Evolutionary conservation across 2,888 invertebrate species (phyloP).

Genomic region (Ephialtes manifestator): DNA sequence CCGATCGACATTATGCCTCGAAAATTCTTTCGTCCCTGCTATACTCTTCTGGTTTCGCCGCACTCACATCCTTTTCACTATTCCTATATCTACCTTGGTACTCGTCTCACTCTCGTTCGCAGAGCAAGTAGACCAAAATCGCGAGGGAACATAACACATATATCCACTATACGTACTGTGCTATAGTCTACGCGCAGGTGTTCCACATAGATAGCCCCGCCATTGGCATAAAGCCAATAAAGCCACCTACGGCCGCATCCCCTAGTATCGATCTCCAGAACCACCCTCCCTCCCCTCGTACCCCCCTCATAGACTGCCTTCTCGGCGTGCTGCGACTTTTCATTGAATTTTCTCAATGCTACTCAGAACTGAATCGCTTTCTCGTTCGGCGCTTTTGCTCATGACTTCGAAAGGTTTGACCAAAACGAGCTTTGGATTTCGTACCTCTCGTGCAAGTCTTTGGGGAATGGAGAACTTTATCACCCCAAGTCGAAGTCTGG

Average conservation of each 20-base stretch:
- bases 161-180: conserved; percentile 35
- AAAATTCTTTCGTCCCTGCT: conserved; percentile 50
- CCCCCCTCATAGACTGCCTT: conserved; percentile 1
- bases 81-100: neutral
- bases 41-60: conserved; percentile 36
- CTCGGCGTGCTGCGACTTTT: conserved; percentile 66
- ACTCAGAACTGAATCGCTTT: conserved; percentile 62
- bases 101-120: conserved; percentile 24
- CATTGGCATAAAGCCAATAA: conserved; percentile 84
- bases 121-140: conserved; percentile 56
- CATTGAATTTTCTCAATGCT: conserved; percentile 69
- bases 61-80: conserved; percentile 8
- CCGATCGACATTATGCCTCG: conserved; percentile 48
- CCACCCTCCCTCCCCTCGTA: conserved; percentile 28
- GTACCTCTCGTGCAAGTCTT: neutral
- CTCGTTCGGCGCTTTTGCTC: conserved; percentile 54
- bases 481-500: too few relatives aligned
- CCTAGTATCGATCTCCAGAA: conserved; percentile 72
- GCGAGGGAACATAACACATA: conserved; percentile 46
- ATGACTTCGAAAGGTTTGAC: conserved; percentile 3
- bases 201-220: conserved; percentile 83
- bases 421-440: conserved; percentile 11
- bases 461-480: neutral
- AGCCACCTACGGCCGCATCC: conserved; percentile 79
- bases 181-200: conserved; percentile 80